phyloP scores from a whole-genome alignment of 92 coral and sea anemone species.

The Anthopleura xanthogrammica region DNA sequence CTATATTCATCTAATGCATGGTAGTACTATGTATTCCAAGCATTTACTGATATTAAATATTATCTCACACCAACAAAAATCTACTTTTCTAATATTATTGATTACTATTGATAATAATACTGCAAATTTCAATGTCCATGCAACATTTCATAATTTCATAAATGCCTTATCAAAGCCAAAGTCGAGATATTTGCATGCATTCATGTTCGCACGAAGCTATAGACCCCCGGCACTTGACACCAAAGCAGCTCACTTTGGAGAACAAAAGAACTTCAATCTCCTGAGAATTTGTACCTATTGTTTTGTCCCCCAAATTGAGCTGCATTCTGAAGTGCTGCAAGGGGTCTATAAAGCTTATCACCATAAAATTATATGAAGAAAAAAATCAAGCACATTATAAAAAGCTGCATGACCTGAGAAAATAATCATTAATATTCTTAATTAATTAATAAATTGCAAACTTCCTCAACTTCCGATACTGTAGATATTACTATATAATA shows the following conservation, averaged over 20 bases:
- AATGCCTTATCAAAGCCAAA: neutral
- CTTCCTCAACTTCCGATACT: neutral
- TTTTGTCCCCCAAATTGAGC: no score
- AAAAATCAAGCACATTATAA: neutral
- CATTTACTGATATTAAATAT: neutral
- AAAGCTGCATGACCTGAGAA: neutral
- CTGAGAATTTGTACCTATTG: no score
- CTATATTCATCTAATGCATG: no score
- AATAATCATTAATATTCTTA: neutral
- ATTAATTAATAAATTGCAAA: neutral
- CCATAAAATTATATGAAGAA: neutral
- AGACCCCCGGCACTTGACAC: no score
- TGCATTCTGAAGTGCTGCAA: no score
- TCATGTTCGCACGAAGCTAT: neutral
- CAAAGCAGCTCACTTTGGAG: no score
- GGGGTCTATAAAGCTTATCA: no score
- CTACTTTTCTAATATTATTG: neutral
- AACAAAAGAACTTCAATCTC: no score
- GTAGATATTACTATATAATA: neutral
- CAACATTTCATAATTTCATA: neutral
- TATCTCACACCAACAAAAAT: neutral
- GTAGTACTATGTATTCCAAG: no score
- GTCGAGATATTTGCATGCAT: neutral
- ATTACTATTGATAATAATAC: neutral
- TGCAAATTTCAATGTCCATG: neutral